Conservation (phyloP, 2,113 vertebrate genomes). For the Miniopterus natalensis region DNA sequence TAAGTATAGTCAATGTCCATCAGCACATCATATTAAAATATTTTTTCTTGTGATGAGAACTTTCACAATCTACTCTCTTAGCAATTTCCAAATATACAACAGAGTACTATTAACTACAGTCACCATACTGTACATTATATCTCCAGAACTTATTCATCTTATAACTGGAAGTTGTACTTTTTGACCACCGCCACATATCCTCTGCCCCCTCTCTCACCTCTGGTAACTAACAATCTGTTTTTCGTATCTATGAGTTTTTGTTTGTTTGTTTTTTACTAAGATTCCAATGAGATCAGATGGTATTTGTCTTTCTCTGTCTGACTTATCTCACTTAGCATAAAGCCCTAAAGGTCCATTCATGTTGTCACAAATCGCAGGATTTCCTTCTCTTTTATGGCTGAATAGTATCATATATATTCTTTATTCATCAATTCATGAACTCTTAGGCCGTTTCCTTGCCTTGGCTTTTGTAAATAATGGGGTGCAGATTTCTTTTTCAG, state of each 20-base stretch:
- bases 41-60: not conserved
- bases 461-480: not conserved
- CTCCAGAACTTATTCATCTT: not conserved
- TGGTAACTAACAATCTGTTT: not conserved
- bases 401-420: not conserved
- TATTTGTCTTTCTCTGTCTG: not conserved
- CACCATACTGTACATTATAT: not conserved
- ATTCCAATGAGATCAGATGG: not conserved
- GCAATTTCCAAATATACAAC: not conserved
- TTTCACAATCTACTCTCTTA: not conserved
- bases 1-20: not conserved
- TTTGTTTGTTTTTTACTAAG: not conserved
- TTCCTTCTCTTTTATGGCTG: not conserved
- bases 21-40: not conserved
- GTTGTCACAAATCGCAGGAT: not conserved
- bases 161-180: not conserved
- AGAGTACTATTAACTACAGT: not conserved
- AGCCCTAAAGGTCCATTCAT: not conserved
- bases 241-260: not conserved
- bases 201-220: not conserved
- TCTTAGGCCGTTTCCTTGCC: not conserved
- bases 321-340: not conserved
- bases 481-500: not conserved
- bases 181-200: not conserved
- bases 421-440: not conserved